Conservation (phyloP, 2,113 vertebrate species). For the Scophthalmus maximus region DNA sequence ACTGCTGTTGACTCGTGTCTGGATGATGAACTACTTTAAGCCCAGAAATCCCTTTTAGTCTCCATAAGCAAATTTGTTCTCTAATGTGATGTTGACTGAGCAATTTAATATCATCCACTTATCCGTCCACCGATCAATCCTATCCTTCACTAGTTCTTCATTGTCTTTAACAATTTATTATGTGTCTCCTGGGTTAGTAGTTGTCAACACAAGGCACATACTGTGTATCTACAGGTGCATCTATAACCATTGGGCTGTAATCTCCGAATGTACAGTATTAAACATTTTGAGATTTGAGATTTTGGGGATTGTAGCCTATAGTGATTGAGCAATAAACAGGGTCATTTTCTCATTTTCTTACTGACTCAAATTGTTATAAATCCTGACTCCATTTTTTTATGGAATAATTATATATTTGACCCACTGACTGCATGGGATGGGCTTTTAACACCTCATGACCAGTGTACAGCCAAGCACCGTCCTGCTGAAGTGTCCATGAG, state of each 20-base stretch:
- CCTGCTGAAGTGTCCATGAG: constrained; percentile 44
- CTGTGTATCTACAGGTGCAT: too few relatives aligned
- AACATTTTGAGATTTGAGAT: too few relatives aligned
- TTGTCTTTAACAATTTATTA: background rate
- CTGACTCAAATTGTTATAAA: too few relatives aligned
- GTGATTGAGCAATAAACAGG: too few relatives aligned
- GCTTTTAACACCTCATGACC: constrained; percentile 40
- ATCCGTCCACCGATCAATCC: background rate
- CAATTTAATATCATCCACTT: background rate
- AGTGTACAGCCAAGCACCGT: constrained; percentile 9
- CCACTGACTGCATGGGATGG: constrained; percentile 1
- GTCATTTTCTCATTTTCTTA: too few relatives aligned
- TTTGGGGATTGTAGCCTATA: too few relatives aligned
- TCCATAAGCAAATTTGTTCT: background rate
- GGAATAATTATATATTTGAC: too few relatives aligned
- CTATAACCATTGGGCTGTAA: too few relatives aligned
- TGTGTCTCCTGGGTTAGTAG: background rate
- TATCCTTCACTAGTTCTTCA: background rate
- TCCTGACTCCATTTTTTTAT: too few relatives aligned
- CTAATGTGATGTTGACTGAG: background rate
- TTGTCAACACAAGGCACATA: background rate
- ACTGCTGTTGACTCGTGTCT: background rate
- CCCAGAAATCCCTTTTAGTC: background rate
- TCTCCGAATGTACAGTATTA: too few relatives aligned
- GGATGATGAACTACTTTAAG: background rate